phyloP scores from a whole-genome alignment of 1,140 invertebrate genomes.

The Phthorimaea operculella region DNA sequence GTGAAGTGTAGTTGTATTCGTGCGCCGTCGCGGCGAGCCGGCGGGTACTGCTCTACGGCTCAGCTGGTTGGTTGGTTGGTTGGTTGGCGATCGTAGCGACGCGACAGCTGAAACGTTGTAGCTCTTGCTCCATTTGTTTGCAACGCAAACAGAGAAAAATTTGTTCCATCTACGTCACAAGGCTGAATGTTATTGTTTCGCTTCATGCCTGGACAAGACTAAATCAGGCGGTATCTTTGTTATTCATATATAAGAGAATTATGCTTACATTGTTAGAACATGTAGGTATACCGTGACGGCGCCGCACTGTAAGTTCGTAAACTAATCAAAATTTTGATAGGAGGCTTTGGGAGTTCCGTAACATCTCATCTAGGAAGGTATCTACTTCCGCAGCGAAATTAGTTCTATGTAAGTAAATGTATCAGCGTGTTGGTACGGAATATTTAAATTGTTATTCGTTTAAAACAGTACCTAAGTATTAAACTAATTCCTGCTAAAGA shows the following conservation, averaged over 20 bases:
- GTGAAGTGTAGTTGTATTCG: conserved; percentile 11
- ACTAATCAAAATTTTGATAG: too few species aligned
- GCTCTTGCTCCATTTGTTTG: conserved; percentile 35
- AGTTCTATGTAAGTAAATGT: too few species aligned
- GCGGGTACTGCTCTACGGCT: neutral
- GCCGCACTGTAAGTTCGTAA: too few species aligned
- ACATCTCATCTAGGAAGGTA: too few species aligned
- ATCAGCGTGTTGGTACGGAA: too few species aligned
- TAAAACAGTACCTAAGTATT: too few species aligned
- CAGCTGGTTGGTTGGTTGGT: neutral
- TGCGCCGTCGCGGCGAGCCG: conserved; percentile 21
- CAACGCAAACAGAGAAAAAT: conserved; percentile 54
- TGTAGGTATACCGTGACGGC: too few species aligned
- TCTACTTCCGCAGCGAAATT: too few species aligned
- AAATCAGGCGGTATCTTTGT: conserved; percentile 16
- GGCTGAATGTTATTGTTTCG: conserved; percentile 40
- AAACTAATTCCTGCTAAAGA: too few species aligned
- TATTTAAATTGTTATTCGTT: too few species aligned
- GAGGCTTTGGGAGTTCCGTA: too few species aligned
- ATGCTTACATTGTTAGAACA: too few species aligned
- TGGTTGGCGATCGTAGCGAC: neutral
- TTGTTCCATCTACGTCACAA: conserved; percentile 53
- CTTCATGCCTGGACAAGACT: conserved; percentile 24
- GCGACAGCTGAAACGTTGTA: conserved; percentile 29
- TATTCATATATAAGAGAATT: conserved; percentile 5